Conservation (phyloP, 2,888 invertebrate species). For the Mythimna lalbum region DNA sequence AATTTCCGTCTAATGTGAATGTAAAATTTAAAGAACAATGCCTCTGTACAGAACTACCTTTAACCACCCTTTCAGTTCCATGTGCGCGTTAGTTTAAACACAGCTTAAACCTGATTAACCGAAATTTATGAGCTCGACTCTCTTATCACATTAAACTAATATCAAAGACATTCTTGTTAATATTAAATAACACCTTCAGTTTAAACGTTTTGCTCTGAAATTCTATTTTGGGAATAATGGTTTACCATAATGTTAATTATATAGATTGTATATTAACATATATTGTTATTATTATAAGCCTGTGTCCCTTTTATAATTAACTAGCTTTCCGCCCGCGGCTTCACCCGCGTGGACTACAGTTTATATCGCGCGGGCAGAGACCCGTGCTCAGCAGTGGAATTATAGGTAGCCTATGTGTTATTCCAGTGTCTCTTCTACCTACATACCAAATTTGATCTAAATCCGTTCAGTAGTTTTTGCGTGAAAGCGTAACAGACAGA, state of each 20-base stretch:
- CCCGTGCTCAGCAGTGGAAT: too few species aligned
- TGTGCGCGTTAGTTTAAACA: slow-evolving; percentile 77
- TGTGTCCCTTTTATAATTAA: slow-evolving; percentile 20
- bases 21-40: slow-evolving; percentile 84
- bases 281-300: slow-evolving; percentile 16
- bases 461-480: too few species aligned
- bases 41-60: slow-evolving; percentile 70
- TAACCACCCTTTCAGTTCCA: slow-evolving; percentile 72
- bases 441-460: too few species aligned
- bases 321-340: too few species aligned
- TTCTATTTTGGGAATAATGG: slow-evolving; percentile 43
- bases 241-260: slow-evolving; percentile 49
- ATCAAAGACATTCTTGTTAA: slow-evolving; percentile 52
- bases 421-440: too few species aligned
- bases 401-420: too few species aligned
- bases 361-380: too few species aligned
- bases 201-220: slow-evolving; percentile 28
- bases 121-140: slow-evolving; percentile 60
- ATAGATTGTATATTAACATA: slow-evolving; percentile 28
- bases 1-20: slow-evolving; percentile 85
- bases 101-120: slow-evolving; percentile 75
- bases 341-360: too few species aligned
- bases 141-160: slow-evolving; percentile 48
- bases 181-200: slow-evolving; percentile 49
- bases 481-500: too few species aligned